Evolutionary conservation across 2,888 invertebrate species (phyloP).

Genomic region (Thera britannica): DNA sequence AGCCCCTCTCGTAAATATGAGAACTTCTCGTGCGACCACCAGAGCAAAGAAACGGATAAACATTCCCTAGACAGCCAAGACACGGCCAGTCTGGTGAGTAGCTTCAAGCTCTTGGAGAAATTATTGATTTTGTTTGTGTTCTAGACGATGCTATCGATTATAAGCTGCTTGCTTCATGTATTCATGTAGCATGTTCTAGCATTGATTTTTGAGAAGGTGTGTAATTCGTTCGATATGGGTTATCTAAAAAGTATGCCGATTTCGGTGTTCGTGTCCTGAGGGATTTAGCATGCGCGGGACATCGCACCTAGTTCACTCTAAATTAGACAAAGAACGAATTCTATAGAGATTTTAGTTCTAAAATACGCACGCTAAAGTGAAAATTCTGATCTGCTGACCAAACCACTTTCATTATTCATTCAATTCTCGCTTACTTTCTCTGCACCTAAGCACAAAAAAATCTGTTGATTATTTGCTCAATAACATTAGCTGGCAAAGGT

Average conservation of each 20-base stretch:
- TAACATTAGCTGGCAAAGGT: neutral
- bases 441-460: slow-evolving; percentile 26
- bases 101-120: slow-evolving; percentile 48
- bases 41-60: slow-evolving; percentile 79
- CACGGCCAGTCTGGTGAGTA: slow-evolving; percentile 82
- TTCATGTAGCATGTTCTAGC: slow-evolving; percentile 15
- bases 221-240: neutral
- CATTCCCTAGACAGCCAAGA: slow-evolving; percentile 82
- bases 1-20: slow-evolving; percentile 82
- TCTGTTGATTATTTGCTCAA: slow-evolving; percentile 10
- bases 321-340: slow-evolving; percentile 33
- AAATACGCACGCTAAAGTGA: slow-evolving; percentile 13
- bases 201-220: neutral
- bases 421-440: slow-evolving; percentile 38
- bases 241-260: neutral
- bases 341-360: slow-evolving; percentile 3
- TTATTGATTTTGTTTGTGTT: slow-evolving; percentile 44
- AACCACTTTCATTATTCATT: slow-evolving; percentile 37
- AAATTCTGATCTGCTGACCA: slow-evolving; percentile 6
- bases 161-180: slow-evolving; percentile 46
- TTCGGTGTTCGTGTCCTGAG: neutral
- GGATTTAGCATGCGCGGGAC: slow-evolving; percentile 18
- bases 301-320: slow-evolving; percentile 58
- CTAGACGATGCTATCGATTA: slow-evolving; percentile 71
- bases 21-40: slow-evolving; percentile 76